Conservation (phyloP, 2,888 invertebrate species). For the Itoplectis maculator region DNA sequence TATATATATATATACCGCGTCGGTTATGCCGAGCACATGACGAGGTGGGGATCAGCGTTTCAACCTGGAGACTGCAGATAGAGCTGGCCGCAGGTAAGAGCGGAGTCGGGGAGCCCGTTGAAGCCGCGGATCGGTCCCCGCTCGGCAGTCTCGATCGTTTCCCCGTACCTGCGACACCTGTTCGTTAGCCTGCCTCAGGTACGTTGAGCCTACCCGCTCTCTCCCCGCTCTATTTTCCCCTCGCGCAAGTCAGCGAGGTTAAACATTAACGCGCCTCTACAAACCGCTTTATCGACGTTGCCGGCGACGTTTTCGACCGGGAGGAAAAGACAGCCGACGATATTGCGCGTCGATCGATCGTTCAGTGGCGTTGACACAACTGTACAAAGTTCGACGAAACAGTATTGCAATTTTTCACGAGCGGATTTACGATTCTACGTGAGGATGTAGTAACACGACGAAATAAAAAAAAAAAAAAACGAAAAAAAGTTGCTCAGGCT, state of each 20-base stretch:
- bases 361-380: constrained; percentile 46
- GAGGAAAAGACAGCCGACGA: constrained; percentile 7
- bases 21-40: constrained; percentile 12
- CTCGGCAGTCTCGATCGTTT: constrained; percentile 81
- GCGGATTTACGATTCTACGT: constrained; percentile 10
- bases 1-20: constrained; percentile 13
- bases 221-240: constrained; percentile 33
- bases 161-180: constrained; percentile 78
- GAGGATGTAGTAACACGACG: no score
- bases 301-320: constrained; percentile 2
- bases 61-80: constrained; percentile 58
- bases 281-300: constrained; percentile 6
- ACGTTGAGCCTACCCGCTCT: constrained; percentile 52
- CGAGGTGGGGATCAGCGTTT: constrained; percentile 53
- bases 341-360: constrained; percentile 11
- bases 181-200: constrained; percentile 64
- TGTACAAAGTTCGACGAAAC: constrained; percentile 47
- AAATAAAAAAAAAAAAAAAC: not conserved
- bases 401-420: constrained; percentile 22
- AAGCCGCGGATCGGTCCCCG: constrained; percentile 70
- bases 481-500: not conserved
- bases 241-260: constrained; percentile 7
- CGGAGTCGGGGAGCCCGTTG: constrained; percentile 59
- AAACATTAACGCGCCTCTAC: constrained; percentile 16
- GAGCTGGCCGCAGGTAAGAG: constrained; percentile 60